phyloP scores from a whole-genome alignment of 1,140 invertebrate genomes.

The Augochlora pura region DNA sequence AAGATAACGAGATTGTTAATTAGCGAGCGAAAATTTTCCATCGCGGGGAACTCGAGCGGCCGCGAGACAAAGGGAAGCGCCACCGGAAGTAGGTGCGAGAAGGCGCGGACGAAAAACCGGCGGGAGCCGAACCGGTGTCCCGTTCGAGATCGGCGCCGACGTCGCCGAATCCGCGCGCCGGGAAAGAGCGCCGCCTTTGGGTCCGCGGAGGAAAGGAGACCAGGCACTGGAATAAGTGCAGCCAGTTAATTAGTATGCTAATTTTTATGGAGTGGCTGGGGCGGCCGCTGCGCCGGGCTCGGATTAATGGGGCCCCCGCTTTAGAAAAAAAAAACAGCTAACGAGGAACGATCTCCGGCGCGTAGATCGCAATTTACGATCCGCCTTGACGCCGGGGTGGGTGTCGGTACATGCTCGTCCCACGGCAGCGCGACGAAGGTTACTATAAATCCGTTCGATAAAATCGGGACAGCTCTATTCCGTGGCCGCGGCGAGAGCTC shows the following conservation, averaged over 20 bases:
- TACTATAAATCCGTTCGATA: constrained; percentile 4
- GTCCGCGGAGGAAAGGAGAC: too few relatives aligned
- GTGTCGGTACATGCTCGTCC: background rate
- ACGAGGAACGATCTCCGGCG: background rate
- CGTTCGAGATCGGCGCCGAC: too few relatives aligned
- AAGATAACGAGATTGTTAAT: constrained; percentile 62
- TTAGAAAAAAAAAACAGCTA: constrained; percentile 4
- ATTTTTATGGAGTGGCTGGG: constrained; percentile 17
- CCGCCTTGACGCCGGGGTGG: background rate
- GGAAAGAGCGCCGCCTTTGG: too few relatives aligned
- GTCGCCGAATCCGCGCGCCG: too few relatives aligned
- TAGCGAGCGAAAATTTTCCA: constrained; percentile 36
- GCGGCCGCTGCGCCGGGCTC: background rate
- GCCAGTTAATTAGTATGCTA: constrained; percentile 46
- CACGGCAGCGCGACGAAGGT: background rate
- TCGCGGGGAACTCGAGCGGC: background rate
- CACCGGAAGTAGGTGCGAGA: background rate
- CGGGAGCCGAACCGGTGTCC: too few relatives aligned
- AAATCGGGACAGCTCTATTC: constrained; percentile 11
- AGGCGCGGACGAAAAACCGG: background rate
- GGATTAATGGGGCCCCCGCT: background rate
- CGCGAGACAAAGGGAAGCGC: background rate
- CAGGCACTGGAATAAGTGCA: constrained; percentile 29
- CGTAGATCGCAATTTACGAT: background rate
- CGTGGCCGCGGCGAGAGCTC: background rate